Evolutionary conservation across 2,888 invertebrate genomes (phyloP).

Genomic region (Axea sp.): DNA sequence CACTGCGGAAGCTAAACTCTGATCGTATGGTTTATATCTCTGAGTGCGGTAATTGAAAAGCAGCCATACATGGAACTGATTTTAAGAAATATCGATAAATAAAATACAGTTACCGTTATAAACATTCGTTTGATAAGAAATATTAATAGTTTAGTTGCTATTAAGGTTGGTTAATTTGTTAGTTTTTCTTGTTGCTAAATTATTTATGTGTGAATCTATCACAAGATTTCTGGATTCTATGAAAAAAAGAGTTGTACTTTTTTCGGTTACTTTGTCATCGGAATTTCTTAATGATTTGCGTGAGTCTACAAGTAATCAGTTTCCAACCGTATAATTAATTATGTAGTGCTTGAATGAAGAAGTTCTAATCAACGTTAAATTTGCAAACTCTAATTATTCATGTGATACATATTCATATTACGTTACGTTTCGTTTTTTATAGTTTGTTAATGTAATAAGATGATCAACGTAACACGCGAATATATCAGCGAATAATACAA

Average conservation of each 20-base stretch:
- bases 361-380: conserved; percentile 12
- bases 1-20: conserved; percentile 66
- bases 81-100: conserved; percentile 54
- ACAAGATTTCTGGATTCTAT: conserved; percentile 24
- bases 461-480: conserved; percentile 28
- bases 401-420: background rate
- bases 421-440: background rate
- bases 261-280: conserved; percentile 9
- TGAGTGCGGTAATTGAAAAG: conserved; percentile 44
- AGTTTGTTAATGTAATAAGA: conserved; percentile 11
- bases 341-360: background rate
- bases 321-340: conserved; percentile 7
- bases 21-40: conserved; percentile 54
- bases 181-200: conserved; percentile 18
- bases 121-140: conserved; percentile 59
- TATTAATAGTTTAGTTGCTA: conserved; percentile 54
- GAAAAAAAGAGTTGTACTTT: conserved; percentile 19
- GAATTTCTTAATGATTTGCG: conserved; percentile 45
- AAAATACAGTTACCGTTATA: conserved; percentile 53
- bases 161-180: conserved; percentile 37
- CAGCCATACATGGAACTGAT: conserved; percentile 55
- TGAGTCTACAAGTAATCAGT: conserved; percentile 45
- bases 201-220: conserved; percentile 54
- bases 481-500: conserved; percentile 35
- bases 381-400: background rate